Evolutionary conservation across 2,888 invertebrate species (phyloP).

Genomic region (Idaea straminata): DNA sequence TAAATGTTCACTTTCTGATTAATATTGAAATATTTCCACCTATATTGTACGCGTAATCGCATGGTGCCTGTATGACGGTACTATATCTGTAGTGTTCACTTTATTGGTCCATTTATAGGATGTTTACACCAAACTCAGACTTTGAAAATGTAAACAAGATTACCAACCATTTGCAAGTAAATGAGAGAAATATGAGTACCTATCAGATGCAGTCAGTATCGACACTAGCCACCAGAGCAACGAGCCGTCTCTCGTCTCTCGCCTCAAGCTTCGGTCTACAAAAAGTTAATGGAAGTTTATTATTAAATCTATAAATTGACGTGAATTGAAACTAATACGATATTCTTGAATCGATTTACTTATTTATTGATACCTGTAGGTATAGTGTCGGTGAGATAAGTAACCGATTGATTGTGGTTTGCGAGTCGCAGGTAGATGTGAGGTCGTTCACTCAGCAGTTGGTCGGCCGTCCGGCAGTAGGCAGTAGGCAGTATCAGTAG

Average conservation of each 20-base stretch:
- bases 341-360: neutral
- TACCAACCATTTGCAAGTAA: too few species aligned
- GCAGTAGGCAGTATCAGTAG: neutral
- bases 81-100: too few species aligned
- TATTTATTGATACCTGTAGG: neutral
- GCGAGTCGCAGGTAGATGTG: conserved; percentile 27
- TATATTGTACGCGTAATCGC: too few species aligned
- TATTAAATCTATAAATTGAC: neutral
- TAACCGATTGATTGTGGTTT: conserved; percentile 6
- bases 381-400: neutral
- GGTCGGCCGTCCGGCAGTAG: neutral
- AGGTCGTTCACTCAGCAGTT: neutral
- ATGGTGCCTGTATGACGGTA: too few species aligned
- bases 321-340: neutral
- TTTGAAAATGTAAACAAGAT: too few species aligned
- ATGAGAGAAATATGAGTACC: too few species aligned
- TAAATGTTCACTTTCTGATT: neutral
- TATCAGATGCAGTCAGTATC: too few species aligned
- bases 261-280: neutral
- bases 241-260: too few species aligned
- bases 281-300: neutral
- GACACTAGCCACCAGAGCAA: too few species aligned
- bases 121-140: too few species aligned
- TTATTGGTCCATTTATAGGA: too few species aligned
- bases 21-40: neutral